These are phyloP conservation scores for Podotricha telesiphe DNA, from an alignment of 2,888 invertebrate genomes.

Conservation along the genomic window DNA sequence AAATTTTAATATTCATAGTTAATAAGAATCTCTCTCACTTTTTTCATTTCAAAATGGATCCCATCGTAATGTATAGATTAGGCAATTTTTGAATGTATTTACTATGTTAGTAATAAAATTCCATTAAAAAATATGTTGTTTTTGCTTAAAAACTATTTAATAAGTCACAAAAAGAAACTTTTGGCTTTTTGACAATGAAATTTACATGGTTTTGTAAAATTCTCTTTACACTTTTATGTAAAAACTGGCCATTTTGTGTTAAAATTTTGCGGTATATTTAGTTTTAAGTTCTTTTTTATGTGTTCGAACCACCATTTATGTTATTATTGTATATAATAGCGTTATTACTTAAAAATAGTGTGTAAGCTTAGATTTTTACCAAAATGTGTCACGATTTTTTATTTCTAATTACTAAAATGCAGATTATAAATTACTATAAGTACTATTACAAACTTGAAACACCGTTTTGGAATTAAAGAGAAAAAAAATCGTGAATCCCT, in stretches of 20 bases:
- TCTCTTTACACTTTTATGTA: constrained; percentile 31
- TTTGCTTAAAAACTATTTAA: constrained; percentile 3
- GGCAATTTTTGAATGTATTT: constrained; percentile 30
- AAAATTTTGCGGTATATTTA: constrained; percentile 44
- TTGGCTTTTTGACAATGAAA: constrained; percentile 20
- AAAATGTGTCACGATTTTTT: constrained; percentile 40
- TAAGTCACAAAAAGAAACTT: constrained; percentile 9
- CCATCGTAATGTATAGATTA: constrained; percentile 39
- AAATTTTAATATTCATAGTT: constrained; percentile 34
- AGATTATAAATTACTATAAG: constrained; percentile 16
- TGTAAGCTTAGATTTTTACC: constrained; percentile 49
- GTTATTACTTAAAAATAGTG: constrained; percentile 46
- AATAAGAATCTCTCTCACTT: constrained; percentile 43
- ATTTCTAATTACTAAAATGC: constrained; percentile 33
- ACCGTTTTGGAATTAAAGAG: constrained; percentile 32
- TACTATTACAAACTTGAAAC: constrained; percentile 1
- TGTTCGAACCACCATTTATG: constrained; percentile 68
- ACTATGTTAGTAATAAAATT: background rate
- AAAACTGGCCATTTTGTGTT: constrained; percentile 40
- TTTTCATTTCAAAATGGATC: constrained; percentile 35
- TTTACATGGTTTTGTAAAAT: constrained; percentile 9
- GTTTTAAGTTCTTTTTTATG: constrained; percentile 48
- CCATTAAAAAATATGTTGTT: background rate
- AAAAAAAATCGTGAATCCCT: constrained; percentile 36
- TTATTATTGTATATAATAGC: constrained; percentile 53